phyloP scores from a whole-genome alignment of 2,113 vertebrate genomes.

The Anhinga rufa region DNA sequence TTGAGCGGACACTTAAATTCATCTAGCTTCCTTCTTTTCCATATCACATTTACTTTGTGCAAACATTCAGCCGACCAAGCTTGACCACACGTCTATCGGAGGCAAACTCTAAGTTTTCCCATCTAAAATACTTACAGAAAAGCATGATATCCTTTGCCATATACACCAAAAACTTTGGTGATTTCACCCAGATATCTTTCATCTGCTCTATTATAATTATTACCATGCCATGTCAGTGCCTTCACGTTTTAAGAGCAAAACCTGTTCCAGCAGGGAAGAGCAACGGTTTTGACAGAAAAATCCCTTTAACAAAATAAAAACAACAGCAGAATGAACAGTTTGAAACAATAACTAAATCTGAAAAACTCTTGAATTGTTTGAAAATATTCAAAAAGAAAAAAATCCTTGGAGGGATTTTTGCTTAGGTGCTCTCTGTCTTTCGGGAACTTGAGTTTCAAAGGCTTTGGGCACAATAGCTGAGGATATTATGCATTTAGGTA shows the following conservation, averaged over 20 bases:
- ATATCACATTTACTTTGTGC: neutral
- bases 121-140: neutral
- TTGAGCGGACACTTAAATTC: neutral
- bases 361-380: neutral
- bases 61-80: neutral
- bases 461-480: neutral
- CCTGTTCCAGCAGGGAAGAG: neutral
- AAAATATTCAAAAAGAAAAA: neutral
- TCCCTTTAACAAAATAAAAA: neutral
- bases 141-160: neutral
- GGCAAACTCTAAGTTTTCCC: neutral
- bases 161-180: neutral
- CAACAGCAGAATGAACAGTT: neutral
- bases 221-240: neutral
- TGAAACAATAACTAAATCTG: neutral
- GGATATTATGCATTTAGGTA: neutral
- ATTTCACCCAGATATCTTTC: neutral
- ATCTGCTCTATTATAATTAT: neutral
- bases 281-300: neutral
- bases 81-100: neutral
- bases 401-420: neutral
- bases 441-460: neutral
- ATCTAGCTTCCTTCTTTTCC: neutral
- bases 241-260: neutral
- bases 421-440: neutral